Conservation (phyloP, 2,113 vertebrate genomes). For the Emydocephalus ijimae region DNA sequence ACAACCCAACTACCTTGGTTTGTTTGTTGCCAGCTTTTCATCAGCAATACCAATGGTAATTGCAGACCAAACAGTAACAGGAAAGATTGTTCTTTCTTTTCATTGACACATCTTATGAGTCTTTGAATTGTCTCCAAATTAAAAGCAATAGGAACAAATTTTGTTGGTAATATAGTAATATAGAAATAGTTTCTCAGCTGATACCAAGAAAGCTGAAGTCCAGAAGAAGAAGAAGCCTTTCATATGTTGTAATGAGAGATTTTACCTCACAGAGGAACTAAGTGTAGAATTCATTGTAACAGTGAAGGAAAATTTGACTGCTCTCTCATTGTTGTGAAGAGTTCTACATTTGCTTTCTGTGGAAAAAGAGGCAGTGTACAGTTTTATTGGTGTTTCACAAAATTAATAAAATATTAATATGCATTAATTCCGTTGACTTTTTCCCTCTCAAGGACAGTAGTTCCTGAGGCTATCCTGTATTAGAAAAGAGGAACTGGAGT, state of each 20-base stretch:
- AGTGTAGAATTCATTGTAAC: fast-evolving
- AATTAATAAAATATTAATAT: neutral
- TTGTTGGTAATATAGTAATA: neutral
- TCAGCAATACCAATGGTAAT: neutral
- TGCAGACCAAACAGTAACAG: neutral
- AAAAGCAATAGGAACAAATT: neutral
- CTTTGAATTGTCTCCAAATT: neutral
- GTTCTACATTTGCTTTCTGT: conserved; percentile 23
- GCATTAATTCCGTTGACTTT: neutral
- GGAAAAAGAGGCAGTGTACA: neutral
- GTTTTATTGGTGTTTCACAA: neutral
- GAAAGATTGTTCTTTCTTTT: fast-evolving
- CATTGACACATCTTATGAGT: neutral
- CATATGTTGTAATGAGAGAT: neutral
- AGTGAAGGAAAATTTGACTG: neutral
- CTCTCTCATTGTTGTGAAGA: neutral
- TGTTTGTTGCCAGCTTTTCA: neutral
- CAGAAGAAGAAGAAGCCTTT: conserved; percentile 5
- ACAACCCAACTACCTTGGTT: fast-evolving
- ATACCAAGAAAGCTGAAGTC: conserved; percentile 1
- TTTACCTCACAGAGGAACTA: neutral
- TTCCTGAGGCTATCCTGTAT: neutral
- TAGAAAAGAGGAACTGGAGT: neutral
- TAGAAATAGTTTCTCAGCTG: conserved; percentile 13
- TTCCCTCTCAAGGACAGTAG: neutral